Percentiles rank a stretch among this genome's conserved stretches.
phyloP scores from a whole-genome alignment of 2,888 invertebrate genomes.

The Pterostichus niger region DNA sequence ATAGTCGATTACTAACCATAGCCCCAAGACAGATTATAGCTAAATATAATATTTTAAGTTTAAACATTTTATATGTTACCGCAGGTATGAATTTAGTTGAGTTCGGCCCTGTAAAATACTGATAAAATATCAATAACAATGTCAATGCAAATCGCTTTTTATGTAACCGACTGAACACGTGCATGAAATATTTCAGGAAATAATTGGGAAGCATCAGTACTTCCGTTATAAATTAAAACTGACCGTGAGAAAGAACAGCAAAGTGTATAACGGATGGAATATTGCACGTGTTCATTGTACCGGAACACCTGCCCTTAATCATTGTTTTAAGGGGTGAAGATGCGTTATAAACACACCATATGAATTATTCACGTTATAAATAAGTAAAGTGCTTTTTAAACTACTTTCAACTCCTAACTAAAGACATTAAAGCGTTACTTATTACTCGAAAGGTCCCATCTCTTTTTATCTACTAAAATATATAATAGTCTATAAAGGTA shows the following conservation, averaged over 20 bases:
- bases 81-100: too few species aligned
- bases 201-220: slow-evolving; percentile 41
- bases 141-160: neutral
- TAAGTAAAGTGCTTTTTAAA: slow-evolving; percentile 1
- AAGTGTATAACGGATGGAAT: slow-evolving; percentile 51
- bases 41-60: too few species aligned
- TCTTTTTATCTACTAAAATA: too few species aligned
- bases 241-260: slow-evolving; percentile 54
- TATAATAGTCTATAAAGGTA: too few species aligned
- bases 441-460: too few species aligned
- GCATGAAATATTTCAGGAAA: slow-evolving; percentile 21
- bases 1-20: too few species aligned
- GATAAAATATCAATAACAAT: neutral
- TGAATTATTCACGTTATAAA: neutral
- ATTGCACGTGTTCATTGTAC: slow-evolving; percentile 51
- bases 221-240: slow-evolving; percentile 52
- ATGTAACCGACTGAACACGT: slow-evolving; percentile 42
- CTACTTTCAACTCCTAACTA: neutral
- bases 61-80: too few species aligned
- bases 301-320: slow-evolving; percentile 41
- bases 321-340: slow-evolving; percentile 43
- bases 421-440: too few species aligned
- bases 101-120: too few species aligned
- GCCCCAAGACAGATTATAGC: too few species aligned
- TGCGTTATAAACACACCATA: slow-evolving; percentile 4